Percentiles rank a stretch among this genome's conserved stretches.
Conservation (phyloP, 1,140 invertebrate genomes). For the Myzus persicae region DNA sequence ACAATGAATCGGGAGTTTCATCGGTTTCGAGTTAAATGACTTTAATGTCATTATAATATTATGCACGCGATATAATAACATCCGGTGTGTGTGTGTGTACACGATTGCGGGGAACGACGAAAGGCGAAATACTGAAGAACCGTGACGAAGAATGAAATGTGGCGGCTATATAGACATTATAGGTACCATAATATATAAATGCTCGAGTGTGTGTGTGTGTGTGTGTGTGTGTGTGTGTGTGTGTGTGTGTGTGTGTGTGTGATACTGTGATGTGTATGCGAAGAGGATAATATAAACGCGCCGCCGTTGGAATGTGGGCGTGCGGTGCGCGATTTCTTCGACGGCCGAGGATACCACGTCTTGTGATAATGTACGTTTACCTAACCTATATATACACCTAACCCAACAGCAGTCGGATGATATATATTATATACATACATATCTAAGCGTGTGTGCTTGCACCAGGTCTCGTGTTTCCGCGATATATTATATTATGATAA, state of each 20-base stretch:
- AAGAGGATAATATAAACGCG: constrained; percentile 7
- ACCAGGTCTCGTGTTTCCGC: neutral
- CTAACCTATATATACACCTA: neutral
- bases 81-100: neutral
- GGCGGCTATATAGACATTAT: neutral
- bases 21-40: neutral
- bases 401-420: neutral
- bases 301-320: neutral
- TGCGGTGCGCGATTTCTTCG: constrained; percentile 1
- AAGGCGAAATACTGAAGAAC: neutral
- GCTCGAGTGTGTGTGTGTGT: neutral
- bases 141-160: neutral
- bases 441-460: neutral
- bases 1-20: neutral
- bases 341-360: neutral
- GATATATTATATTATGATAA: constrained; percentile 25
- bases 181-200: neutral
- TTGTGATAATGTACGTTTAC: neutral
- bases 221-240: neutral
- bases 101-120: neutral
- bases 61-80: neutral
- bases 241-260: neutral
- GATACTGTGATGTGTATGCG: too few species aligned
- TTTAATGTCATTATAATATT: too few species aligned
- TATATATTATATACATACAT: neutral